Evolutionary conservation across 1,140 invertebrate genomes (phyloP).

Genomic region (Leptopilina boulardi): DNA sequence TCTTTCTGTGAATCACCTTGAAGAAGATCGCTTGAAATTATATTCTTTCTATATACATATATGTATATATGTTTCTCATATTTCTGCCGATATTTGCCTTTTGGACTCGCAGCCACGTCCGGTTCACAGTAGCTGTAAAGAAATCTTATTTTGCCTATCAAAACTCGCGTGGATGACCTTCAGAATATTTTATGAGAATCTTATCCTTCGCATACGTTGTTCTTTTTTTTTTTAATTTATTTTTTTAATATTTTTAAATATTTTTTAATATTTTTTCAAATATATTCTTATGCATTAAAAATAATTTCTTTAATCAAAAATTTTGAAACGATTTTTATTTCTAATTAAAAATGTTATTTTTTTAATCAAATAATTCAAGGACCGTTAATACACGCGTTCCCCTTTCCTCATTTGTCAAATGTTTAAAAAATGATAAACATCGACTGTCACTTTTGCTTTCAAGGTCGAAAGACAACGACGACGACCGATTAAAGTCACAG

Average conservation of each 20-base stretch:
- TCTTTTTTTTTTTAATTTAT: background rate
- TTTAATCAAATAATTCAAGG: background rate
- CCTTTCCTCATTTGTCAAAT: slow-evolving; percentile 13
- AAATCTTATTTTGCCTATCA: slow-evolving; percentile 27
- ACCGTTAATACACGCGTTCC: background rate
- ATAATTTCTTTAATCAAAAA: no score
- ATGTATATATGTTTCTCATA: slow-evolving; percentile 13
- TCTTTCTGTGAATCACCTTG: slow-evolving; percentile 23
- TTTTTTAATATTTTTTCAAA: no score
- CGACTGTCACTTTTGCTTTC: slow-evolving; percentile 26
- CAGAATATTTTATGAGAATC: slow-evolving; percentile 16
- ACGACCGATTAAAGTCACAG: slow-evolving; percentile 24
- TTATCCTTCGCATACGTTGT: background rate
- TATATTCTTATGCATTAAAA: no score
- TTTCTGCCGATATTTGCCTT: slow-evolving; percentile 31
- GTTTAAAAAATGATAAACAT: slow-evolving; percentile 5
- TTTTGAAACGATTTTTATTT: no score
- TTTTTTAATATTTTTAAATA: no score
- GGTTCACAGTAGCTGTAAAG: slow-evolving; percentile 12
- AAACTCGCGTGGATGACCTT: slow-evolving; percentile 13
- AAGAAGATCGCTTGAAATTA: slow-evolving; percentile 29
- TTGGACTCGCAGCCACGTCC: slow-evolving; percentile 19
- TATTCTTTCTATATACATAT: background rate
- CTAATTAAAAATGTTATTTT: no score
- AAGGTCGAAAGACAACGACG: slow-evolving; percentile 19